phyloP scores from a whole-genome alignment of 2,113 vertebrate genomes.

The Engystomops pustulosus region DNA sequence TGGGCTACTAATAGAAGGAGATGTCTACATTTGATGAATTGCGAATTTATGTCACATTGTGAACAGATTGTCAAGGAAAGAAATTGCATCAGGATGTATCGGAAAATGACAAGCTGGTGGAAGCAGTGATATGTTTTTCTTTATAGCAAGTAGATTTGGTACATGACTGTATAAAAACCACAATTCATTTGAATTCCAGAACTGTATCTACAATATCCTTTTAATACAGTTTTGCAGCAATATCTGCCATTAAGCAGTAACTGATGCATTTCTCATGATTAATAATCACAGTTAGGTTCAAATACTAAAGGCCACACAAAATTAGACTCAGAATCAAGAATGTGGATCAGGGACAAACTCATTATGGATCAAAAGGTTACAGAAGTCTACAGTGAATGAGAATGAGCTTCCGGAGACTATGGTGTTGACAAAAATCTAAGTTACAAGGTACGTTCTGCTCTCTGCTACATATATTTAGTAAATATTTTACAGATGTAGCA shows the following conservation, averaged over 20 bases:
- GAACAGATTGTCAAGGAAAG: too few relatives aligned
- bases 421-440: slow-evolving; percentile 12
- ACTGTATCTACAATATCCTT: background rate
- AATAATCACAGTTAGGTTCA: slow-evolving; percentile 42
- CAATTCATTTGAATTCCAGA: background rate
- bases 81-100: too few relatives aligned
- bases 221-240: background rate
- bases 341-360: slow-evolving; percentile 40
- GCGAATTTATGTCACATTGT: too few relatives aligned
- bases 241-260: background rate
- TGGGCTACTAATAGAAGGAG: too few relatives aligned
- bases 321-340: slow-evolving; percentile 33
- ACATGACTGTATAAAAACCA: background rate
- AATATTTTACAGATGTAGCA: background rate
- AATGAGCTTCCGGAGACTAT: slow-evolving; percentile 25
- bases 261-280: slow-evolving; percentile 32
- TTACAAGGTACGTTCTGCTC: too few relatives aligned
- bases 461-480: background rate
- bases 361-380: slow-evolving; percentile 42
- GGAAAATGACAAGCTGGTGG: too few relatives aligned
- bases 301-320: slow-evolving; percentile 32
- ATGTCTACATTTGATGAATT: too few relatives aligned
- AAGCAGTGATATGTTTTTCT: too few relatives aligned
- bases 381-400: slow-evolving; percentile 24
- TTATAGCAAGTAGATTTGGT: background rate